phyloP scores from a whole-genome alignment of 1,140 invertebrate species.

The Calosoma granatense region DNA sequence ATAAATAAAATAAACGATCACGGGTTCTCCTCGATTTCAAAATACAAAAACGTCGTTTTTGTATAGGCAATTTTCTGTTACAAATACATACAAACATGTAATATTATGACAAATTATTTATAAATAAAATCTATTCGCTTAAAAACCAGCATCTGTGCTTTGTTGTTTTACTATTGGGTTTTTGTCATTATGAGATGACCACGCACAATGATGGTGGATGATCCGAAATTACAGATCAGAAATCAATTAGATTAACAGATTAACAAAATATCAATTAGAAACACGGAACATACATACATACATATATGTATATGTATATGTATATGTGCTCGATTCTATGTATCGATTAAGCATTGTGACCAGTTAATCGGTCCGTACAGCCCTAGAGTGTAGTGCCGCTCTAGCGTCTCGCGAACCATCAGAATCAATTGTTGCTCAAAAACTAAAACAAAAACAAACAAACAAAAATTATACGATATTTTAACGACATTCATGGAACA shows the following conservation, averaged over 20 bases:
- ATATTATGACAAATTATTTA: constrained; percentile 18
- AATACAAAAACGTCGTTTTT: constrained; percentile 21
- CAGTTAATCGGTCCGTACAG: neutral
- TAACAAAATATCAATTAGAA: too few species aligned
- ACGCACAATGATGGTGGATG: neutral
- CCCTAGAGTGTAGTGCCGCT: constrained; percentile 1
- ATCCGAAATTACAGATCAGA: too few species aligned
- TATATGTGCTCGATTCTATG: neutral
- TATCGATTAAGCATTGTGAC: neutral
- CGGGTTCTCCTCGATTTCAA: constrained; percentile 7
- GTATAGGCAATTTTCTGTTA: constrained; percentile 29
- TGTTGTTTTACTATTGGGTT: neutral
- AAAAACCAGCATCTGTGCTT: constrained; percentile 2
- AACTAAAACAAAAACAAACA: neutral
- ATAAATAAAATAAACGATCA: neutral
- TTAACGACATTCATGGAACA: neutral
- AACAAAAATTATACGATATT: too few species aligned
- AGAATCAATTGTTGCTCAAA: constrained; percentile 5
- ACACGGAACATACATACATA: too few species aligned
- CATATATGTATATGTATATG: too few species aligned
- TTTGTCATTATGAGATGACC: neutral
- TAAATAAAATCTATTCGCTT: constrained; percentile 9
- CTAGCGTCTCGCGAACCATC: neutral
- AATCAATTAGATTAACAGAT: too few species aligned
- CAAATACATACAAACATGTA: constrained; percentile 24